phyloP scores from a whole-genome alignment of 2,797 vertebrate species.

The Chromis chromis region DNA sequence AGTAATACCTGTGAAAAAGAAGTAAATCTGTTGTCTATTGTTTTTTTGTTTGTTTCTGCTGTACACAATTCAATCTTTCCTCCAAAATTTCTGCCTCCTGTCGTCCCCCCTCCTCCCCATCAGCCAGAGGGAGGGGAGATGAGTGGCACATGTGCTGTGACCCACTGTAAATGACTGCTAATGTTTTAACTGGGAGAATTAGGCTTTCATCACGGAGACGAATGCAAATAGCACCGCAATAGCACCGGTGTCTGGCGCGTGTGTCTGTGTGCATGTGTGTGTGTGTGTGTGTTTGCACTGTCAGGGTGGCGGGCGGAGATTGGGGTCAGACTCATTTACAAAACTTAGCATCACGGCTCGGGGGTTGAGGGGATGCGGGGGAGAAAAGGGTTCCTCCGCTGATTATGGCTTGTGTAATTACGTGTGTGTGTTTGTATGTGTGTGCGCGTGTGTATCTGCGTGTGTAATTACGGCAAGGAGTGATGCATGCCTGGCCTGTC shows the following conservation, averaged over 20 bases:
- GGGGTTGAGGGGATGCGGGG: conserved; percentile 86
- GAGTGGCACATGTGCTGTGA: conserved; percentile 86
- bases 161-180: conserved; percentile 98
- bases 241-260: conserved; percentile 61
- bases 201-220: conserved; percentile 99
- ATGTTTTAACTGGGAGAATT: conserved; percentile 99
- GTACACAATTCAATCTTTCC: conserved; percentile 15
- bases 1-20: conserved; percentile 17
- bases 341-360: conserved; percentile 97
- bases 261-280: conserved; percentile 46
- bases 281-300: conserved; percentile 76
- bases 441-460: conserved; percentile 61
- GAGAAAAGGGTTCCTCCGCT: conserved; percentile 94
- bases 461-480: conserved; percentile 95
- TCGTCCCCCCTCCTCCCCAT: not conserved
- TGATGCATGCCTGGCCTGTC: conserved; percentile 95
- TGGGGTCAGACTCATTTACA: conserved; percentile 99
- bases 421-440: conserved; percentile 61
- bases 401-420: conserved; percentile 92
- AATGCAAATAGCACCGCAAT: conserved; percentile 91
- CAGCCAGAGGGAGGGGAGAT: conserved; percentile 61
- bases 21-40: not conserved
- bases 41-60: not conserved
- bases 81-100: conserved; percentile 35
- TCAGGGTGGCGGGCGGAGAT: conserved; percentile 97